These are phyloP conservation scores for Phenganax subtilis DNA, from an alignment of 92 coral and sea anemone species.

Conservation along the genomic window DNA sequence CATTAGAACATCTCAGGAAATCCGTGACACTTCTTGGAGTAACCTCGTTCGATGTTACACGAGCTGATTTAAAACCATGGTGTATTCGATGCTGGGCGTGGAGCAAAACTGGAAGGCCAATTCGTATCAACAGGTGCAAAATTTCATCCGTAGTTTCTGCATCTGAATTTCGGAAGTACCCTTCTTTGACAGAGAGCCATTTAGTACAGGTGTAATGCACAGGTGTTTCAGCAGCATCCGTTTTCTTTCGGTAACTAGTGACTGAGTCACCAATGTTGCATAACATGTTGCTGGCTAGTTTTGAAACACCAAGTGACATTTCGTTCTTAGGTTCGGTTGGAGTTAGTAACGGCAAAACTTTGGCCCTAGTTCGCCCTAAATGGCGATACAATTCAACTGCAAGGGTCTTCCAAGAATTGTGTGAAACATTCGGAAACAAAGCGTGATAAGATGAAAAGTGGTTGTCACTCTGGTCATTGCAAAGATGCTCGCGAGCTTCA, in stretches of 20 bases:
- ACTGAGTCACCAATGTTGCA: not conserved
- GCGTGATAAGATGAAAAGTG: conserved; percentile 62
- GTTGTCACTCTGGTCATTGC: conserved; percentile 11
- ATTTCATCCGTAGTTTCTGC: not conserved
- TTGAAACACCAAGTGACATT: conserved; percentile 1
- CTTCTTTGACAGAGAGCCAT: conserved; percentile 19
- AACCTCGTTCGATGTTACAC: conserved; percentile 51
- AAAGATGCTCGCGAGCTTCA: conserved; percentile 37
- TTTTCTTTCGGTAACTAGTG: not conserved
- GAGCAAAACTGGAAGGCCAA: conserved; percentile 71
- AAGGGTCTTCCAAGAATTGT: conserved; percentile 67
- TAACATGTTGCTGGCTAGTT: not conserved
- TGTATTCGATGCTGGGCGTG: conserved; percentile 54
- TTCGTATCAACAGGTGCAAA: conserved; percentile 51
- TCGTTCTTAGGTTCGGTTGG: conserved; percentile 45
- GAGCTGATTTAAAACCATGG: conserved; percentile 57
- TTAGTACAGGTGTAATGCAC: not conserved
- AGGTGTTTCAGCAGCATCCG: not conserved
- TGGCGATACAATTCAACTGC: conserved; percentile 57
- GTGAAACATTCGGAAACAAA: conserved; percentile 64
- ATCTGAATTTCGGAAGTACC: not conserved
- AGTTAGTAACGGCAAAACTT: conserved; percentile 68
- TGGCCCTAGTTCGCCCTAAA: conserved; percentile 54
- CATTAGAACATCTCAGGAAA: conserved; percentile 47
- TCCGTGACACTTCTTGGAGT: conserved; percentile 60